A percentile compares a stretch with the other conserved stretches of the same genome.
Conservation (phyloP, 1,140 invertebrate genomes). For the Armadillidium nasatum region DNA sequence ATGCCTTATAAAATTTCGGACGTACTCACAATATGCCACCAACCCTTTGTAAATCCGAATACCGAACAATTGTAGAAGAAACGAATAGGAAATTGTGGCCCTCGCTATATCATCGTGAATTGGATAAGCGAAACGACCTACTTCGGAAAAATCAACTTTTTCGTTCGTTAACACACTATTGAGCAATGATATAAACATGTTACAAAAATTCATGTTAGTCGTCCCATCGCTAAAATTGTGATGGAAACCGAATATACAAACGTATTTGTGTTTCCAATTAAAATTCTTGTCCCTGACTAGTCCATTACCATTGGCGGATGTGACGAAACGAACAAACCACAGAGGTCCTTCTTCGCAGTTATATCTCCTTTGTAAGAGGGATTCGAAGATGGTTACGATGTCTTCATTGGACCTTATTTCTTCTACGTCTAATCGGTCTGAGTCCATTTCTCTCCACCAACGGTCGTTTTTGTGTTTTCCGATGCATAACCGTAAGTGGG, state of each 20-base stretch:
- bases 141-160: slow-evolving; percentile 31
- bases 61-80: slow-evolving; percentile 26
- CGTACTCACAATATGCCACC: slow-evolving; percentile 24
- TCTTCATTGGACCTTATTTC: slow-evolving; percentile 32
- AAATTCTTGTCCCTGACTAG: slow-evolving; percentile 27
- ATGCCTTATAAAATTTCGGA: slow-evolving; percentile 34
- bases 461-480: slow-evolving; percentile 27
- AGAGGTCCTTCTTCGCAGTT: slow-evolving; percentile 35
- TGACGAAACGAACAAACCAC: slow-evolving; percentile 38
- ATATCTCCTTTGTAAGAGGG: slow-evolving; percentile 33
- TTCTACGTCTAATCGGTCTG: slow-evolving; percentile 39
- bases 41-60: slow-evolving; percentile 36
- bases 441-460: slow-evolving; percentile 41
- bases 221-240: slow-evolving; percentile 43
- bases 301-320: slow-evolving; percentile 25
- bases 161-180: slow-evolving; percentile 33
- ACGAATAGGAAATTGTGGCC: slow-evolving; percentile 19
- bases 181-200: slow-evolving; percentile 39
- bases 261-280: slow-evolving; percentile 37
- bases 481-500: slow-evolving; percentile 35
- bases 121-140: slow-evolving; percentile 34
- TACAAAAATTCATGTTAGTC: slow-evolving; percentile 44
- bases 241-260: slow-evolving; percentile 42
- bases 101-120: slow-evolving; percentile 35
- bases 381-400: slow-evolving; percentile 34